These are phyloP conservation scores for Mellivora capensis DNA, from an alignment of 2,113 vertebrate genomes.

Conservation along the genomic window DNA sequence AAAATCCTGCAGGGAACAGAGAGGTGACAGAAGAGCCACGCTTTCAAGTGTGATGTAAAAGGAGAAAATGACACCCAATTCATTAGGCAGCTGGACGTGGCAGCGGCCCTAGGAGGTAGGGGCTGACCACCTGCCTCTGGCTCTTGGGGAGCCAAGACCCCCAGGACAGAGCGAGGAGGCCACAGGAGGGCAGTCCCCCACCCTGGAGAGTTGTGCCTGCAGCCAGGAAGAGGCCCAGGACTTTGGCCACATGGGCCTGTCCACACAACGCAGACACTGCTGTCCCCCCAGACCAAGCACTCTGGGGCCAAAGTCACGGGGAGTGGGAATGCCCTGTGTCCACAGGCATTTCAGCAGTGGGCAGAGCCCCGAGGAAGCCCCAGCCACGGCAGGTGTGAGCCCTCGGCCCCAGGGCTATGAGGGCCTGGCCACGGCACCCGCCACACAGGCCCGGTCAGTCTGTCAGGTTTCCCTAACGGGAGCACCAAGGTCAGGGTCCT, in stretches of 20 bases:
- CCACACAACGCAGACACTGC: rapidly evolving
- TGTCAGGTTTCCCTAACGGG: rapidly evolving
- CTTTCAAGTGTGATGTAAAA: rapidly evolving
- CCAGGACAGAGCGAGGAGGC: neutral
- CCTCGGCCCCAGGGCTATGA: neutral
- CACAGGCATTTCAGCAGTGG: rapidly evolving
- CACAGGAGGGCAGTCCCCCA: rapidly evolving
- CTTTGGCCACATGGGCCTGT: rapidly evolving
- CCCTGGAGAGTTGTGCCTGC: rapidly evolving
- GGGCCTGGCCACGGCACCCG: neutral
- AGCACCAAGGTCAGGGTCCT: neutral
- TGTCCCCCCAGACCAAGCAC: rapidly evolving
- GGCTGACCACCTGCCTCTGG: neutral
- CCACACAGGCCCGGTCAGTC: rapidly evolving
- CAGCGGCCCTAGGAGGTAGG: rapidly evolving
- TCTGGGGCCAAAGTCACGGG: neutral
- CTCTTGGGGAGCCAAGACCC: neutral
- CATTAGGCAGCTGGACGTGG: rapidly evolving
- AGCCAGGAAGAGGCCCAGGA: too few species aligned
- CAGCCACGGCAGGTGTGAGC: neutral
- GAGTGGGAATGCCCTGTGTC: rapidly evolving
- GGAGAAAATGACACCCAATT: rapidly evolving
- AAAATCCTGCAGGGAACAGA: neutral
- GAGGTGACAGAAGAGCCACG: rapidly evolving
- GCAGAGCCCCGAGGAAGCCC: neutral